Conservation (phyloP, 23 tunicate genomes). For the Trididemnum clinides region DNA sequence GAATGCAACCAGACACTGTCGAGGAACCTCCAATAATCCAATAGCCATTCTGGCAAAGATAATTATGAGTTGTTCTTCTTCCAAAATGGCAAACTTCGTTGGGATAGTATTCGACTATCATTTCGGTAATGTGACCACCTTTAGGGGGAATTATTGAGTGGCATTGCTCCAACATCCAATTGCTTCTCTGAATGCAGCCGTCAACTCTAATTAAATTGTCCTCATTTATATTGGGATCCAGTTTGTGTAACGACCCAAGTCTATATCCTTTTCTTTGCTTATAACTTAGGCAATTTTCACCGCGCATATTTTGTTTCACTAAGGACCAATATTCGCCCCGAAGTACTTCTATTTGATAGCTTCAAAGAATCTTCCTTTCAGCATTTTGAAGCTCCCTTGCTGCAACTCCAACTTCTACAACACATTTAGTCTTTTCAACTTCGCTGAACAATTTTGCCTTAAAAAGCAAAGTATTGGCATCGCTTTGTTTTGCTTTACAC, state of each 20-base stretch:
- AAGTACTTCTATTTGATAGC: background rate
- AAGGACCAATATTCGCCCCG: background rate
- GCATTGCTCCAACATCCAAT: no score
- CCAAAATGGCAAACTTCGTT: constrained; percentile 7
- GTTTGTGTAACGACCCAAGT: background rate
- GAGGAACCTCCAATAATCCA: constrained; percentile 22
- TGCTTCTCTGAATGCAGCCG: background rate
- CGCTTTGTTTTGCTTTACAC: no score
- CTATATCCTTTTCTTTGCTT: background rate
- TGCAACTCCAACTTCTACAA: background rate
- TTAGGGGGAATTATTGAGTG: background rate
- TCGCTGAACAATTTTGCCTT: background rate
- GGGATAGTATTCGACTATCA: background rate
- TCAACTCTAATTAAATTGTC: background rate
- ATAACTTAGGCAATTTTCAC: background rate
- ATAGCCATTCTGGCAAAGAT: background rate
- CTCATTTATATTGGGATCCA: constrained; percentile 3
- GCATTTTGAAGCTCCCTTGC: background rate
- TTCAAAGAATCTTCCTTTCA: background rate
- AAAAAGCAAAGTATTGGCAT: no score
- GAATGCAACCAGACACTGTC: background rate
- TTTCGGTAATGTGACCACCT: background rate
- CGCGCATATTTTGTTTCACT: background rate
- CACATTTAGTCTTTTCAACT: background rate
- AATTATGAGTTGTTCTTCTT: constrained; percentile 1